Conservation (phyloP, 2,797 vertebrate species). For the Antrozous pallidus region DNA sequence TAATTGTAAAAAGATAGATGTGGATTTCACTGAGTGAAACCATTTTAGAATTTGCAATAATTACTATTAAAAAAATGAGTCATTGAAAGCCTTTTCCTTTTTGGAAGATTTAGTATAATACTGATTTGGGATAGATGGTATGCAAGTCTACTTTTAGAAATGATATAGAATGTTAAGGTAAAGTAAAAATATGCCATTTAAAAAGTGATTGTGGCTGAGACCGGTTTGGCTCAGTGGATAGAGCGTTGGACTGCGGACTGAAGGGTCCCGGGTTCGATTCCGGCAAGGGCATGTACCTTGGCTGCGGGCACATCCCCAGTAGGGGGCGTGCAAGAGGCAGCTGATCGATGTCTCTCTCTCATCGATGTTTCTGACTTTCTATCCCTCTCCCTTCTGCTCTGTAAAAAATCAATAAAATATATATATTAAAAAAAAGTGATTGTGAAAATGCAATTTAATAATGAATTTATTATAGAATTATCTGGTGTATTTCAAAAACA, state of each 20-base stretch:
- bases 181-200: not conserved
- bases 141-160: not conserved
- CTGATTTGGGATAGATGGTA: not conserved
- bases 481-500: not conserved
- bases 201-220: not conserved
- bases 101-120: not conserved
- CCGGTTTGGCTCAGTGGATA: too few relatives aligned
- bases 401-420: too few relatives aligned
- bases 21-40: slow-evolving; percentile 20
- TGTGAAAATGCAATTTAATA: not conserved
- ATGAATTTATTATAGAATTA: not conserved
- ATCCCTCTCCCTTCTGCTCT: too few relatives aligned
- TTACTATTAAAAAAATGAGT: slow-evolving; percentile 14
- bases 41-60: slow-evolving; percentile 23
- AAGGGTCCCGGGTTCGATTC: too few relatives aligned
- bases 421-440: not conserved
- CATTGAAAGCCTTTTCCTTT: not conserved
- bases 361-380: too few relatives aligned
- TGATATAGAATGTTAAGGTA: not conserved
- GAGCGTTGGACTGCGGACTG: too few relatives aligned
- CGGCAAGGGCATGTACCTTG: too few relatives aligned
- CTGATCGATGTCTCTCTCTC: too few relatives aligned
- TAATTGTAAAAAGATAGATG: slow-evolving; percentile 38
- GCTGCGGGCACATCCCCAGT: too few relatives aligned
- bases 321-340: too few relatives aligned